phyloP scores from a whole-genome alignment of 1,140 invertebrate genomes.

The Pectinophora gossypiella region DNA sequence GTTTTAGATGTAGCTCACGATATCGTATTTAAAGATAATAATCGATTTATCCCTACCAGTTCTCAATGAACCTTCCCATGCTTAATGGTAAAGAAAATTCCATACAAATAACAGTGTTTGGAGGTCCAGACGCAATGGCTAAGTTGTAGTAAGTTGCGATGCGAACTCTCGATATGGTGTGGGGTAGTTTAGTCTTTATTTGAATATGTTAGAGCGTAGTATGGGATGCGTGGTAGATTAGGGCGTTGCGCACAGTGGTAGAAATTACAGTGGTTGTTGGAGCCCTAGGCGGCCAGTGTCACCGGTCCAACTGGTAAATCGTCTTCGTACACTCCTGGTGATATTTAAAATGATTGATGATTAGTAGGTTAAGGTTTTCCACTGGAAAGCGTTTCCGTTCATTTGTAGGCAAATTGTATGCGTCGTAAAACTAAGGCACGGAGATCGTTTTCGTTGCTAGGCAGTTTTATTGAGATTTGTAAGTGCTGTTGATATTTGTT shows the following conservation, averaged over 20 bases:
- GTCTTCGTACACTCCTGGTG: slow-evolving; percentile 19
- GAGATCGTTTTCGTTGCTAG: no score
- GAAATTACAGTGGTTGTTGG: slow-evolving; percentile 22
- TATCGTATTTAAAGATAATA: slow-evolving; percentile 19
- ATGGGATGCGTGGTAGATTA: neutral
- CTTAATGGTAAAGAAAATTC: neutral
- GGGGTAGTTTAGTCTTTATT: neutral
- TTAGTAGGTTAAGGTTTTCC: slow-evolving; percentile 48
- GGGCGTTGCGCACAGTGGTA: neutral
- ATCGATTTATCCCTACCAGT: slow-evolving; percentile 18
- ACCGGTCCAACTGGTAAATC: slow-evolving; percentile 44
- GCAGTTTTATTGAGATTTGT: no score
- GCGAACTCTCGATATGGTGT: neutral
- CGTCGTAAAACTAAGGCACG: no score
- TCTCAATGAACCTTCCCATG: neutral
- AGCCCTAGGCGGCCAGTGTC: slow-evolving; percentile 23
- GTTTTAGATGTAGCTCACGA: slow-evolving; percentile 16
- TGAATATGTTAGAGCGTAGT: neutral
- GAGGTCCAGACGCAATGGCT: neutral
- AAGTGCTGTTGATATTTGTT: no score
- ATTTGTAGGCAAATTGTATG: no score
- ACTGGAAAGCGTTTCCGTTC: slow-evolving; percentile 20
- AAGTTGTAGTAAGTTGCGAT: neutral
- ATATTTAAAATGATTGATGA: slow-evolving; percentile 52
- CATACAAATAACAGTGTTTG: neutral